Conservation (phyloP, 2,888 invertebrate species). For the Noctua janthina region DNA sequence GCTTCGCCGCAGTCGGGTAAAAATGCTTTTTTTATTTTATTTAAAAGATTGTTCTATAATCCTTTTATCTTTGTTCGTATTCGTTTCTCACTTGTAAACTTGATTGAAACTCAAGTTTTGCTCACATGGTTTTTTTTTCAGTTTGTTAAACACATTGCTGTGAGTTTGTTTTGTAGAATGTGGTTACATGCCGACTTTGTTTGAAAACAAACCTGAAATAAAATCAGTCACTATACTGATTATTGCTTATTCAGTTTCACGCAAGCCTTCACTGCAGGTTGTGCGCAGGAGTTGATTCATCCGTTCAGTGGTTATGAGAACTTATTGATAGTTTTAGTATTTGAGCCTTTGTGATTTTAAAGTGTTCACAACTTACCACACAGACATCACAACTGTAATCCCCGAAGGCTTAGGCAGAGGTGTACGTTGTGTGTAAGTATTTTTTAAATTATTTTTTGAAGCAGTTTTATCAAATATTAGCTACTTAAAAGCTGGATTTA, state of each 20-base stretch:
- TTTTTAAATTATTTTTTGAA: neutral
- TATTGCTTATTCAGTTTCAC: slow-evolving; percentile 5
- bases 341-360: neutral
- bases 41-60: too few relatives aligned
- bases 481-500: neutral
- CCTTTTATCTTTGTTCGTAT: too few relatives aligned
- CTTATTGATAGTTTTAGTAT: neutral
- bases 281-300: neutral
- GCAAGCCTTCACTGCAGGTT: neutral
- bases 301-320: neutral
- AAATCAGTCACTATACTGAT: slow-evolving; percentile 7
- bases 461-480: neutral
- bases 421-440: neutral
- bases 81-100: neutral
- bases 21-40: too few relatives aligned
- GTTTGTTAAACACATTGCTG: slow-evolving; percentile 4
- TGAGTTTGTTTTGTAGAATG: slow-evolving; percentile 42
- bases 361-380: neutral
- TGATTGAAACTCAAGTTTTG: neutral
- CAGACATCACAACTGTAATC: neutral
- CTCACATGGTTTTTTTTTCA: neutral
- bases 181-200: slow-evolving; percentile 25
- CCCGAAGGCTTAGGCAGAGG: neutral
- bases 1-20: too few relatives aligned
- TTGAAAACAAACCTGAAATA: slow-evolving; percentile 40